Base-by-base conservation (phyloP, 2,888 invertebrate species). In the Barypeithes pellucidus region DNA sequence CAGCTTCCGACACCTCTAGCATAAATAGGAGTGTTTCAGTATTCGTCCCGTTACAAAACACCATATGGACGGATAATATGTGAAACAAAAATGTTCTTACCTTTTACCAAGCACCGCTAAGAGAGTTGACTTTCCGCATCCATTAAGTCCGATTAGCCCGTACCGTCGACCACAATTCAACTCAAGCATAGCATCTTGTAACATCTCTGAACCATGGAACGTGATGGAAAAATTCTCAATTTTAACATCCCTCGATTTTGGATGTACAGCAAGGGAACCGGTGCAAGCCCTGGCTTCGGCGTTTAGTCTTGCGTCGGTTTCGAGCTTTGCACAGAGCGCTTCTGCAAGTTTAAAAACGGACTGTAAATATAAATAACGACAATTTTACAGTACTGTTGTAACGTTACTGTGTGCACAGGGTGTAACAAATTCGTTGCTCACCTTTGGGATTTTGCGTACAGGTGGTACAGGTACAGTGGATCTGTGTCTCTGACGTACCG, bases 61-160 rank as follows among this genome's bases (percentile, higher is more conserved):
- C n/a, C n/a, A n/a, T n/a, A n/a, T 24, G 24, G 24, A 24, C 3
- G 24, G 2, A 24, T 24, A 24, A 24, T 24, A 5, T 47, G 20
- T 2, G 8, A 47, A 3, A 2, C 1, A 12, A 52, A 5, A 52
- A 24, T 57, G 33, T 61, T 33, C 11, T 67, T 67, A 74, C 74
- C 74, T 71, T 57, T 95, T 94, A 70, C 98, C 98, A 74, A 99
- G 88, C 18, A 94, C 96, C 52, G 98, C 91, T 77, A 99, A 88
- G 72, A 99, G 87, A 1, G 98, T 98, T 1, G 98, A 98, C 87
- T 99, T 99, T 89, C 99, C 99, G 85, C 96, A 95, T 79, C 99
- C 99, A 87, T 99, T 99, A n/a, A 96, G 89, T 65, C 99, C 99
- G 50, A 76, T 76, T 7, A 76, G 59, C 14, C 76, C 76, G 24